Evolutionary conservation across 2,113 vertebrate species (phyloP).

Genomic region (Corythaeola cristata): DNA sequence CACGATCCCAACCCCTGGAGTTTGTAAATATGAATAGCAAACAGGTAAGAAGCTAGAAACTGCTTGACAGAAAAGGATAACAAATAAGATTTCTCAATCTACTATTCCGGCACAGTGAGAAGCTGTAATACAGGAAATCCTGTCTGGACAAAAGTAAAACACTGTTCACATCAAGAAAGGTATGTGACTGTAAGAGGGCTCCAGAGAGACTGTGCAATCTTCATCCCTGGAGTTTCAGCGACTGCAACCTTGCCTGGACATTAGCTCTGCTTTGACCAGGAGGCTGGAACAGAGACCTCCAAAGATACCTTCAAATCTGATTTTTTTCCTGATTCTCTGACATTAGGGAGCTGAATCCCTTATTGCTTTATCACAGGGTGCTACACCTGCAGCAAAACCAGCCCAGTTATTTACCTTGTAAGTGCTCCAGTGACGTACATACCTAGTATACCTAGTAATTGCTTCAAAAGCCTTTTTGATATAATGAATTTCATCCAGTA

Average conservation of each 20-base stretch:
- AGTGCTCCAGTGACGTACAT: not conserved
- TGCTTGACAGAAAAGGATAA: not conserved
- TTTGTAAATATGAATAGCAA: not conserved
- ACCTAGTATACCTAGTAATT: fast-evolving
- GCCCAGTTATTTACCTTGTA: fast-evolving
- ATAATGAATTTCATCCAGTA: not conserved
- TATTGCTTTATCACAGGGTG: not conserved
- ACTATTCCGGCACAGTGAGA: not conserved
- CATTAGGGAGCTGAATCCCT: not conserved
- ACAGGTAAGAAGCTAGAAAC: not conserved
- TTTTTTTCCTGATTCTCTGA: not conserved
- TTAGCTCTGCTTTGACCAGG: not conserved
- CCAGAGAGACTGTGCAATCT: not conserved
- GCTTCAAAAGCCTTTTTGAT: not conserved
- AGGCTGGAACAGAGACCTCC: not conserved
- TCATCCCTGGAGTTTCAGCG: not conserved
- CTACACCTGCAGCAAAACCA: not conserved
- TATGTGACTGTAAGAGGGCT: too few relatives aligned
- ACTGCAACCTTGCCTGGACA: not conserved
- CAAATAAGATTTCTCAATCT: not conserved
- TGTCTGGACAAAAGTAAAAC: not conserved
- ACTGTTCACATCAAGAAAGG: not conserved
- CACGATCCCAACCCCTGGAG: not conserved
- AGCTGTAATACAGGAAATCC: not conserved
- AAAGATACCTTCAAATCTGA: not conserved